phyloP scores from a whole-genome alignment of 2,797 vertebrate species.

The Strix occidentalis region DNA sequence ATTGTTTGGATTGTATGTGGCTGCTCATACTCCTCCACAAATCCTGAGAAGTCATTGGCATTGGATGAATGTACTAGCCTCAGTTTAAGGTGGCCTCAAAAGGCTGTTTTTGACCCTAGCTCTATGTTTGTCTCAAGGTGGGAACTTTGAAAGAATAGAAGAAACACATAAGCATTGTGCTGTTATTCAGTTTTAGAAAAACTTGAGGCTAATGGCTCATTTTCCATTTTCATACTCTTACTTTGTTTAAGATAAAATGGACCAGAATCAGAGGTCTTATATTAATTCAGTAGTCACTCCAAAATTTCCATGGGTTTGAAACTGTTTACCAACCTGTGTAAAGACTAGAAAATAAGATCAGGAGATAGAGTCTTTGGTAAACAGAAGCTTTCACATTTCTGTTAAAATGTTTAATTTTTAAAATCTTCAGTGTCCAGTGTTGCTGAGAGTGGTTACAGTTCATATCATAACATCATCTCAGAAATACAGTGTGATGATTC shows the following conservation, averaged over 20 bases:
- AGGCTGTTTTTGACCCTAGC: not conserved
- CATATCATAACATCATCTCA: not conserved
- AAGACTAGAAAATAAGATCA: not conserved
- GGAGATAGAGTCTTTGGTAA: not conserved
- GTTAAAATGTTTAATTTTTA: not conserved
- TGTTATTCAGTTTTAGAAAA: not conserved
- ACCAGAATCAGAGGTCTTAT: not conserved
- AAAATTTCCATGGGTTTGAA: not conserved
- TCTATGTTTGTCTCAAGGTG: not conserved
- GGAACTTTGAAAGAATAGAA: not conserved
- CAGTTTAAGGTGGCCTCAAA: not conserved
- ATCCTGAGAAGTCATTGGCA: not conserved
- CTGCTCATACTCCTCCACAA: not conserved
- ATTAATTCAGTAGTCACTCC: not conserved
- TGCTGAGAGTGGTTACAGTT: not conserved
- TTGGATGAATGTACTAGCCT: not conserved
- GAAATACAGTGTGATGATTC: slow-evolving; percentile 1
- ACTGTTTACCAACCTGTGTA: not conserved
- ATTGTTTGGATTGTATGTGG: not conserved
- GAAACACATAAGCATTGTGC: not conserved
- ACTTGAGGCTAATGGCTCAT: not conserved
- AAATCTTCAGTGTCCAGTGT: not conserved
- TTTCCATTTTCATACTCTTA: not conserved
- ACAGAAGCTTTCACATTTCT: not conserved
- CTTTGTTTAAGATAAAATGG: not conserved